Base-by-base conservation (phyloP, 1,140 invertebrate species). In the Lordiphosa collinella region DNA sequence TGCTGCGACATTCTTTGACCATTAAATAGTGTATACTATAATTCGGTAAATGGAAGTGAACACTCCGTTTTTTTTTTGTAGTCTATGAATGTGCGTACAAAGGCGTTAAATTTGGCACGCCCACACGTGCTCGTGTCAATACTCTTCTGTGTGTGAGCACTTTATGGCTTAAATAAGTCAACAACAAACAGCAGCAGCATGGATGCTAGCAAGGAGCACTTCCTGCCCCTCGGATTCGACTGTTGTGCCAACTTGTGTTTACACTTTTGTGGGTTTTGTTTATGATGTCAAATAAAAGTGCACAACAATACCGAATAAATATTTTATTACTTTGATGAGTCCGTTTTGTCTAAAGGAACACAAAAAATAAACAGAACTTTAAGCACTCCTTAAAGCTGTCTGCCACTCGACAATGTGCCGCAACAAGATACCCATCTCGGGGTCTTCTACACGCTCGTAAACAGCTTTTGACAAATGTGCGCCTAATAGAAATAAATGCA, bases 81-180 rank as follows among this genome's bases (percentile, higher is more conserved):
- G 49, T 52, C 54, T 65, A 53, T 54, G 56, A 65, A 66, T 54
- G 66, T 68, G 69, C 48, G 60, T 56, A 78, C 46, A 52, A 78
- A 67, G 79, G 78, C 73, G 78, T 84, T 84, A 84, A 84, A 78
- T 85, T 84, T 84, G 73, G 54, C 66, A 84, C 78, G 67, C 78
- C 59, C 78, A 84, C 73, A 76, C 78, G 59, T 76, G 64, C 73
- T 62, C 62, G 61, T 84, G 76, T 80, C 75, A 82, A 82, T 80
- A 70, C 60, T 54, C 55, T 31, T 44, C 18, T 49, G 38, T 59
- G 63, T 61, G 59, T 52, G 70, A 82, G 67, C 72, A 84, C 79
- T 84, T 84, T 84, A 84, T 85, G 78, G 76, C 78, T 84, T 84
- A 85, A 84, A 84, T 84, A 84, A 84, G 78, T 84, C 78, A 82